A percentile compares a stretch with the other conserved stretches of the same genome.
These are phyloP conservation scores for Spodoptera exigua DNA, from an alignment of 2,888 invertebrate genomes.

Conservation along the genomic window DNA sequence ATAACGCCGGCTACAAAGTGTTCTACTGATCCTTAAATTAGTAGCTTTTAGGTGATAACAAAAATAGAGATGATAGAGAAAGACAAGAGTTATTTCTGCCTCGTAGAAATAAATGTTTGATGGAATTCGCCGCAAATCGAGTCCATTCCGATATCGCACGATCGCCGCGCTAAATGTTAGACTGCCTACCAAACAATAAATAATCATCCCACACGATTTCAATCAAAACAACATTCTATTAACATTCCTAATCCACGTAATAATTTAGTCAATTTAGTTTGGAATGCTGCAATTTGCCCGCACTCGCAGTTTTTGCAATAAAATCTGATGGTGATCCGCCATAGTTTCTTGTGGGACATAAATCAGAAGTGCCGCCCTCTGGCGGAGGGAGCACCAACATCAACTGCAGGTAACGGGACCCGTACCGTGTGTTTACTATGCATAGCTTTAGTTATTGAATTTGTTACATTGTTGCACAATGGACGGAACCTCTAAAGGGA, in stretches of 20 bases:
- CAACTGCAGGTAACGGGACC: slow-evolving; percentile 44
- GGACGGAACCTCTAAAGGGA: no score
- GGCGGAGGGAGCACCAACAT: slow-evolving; percentile 20
- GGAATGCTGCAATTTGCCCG: slow-evolving; percentile 28
- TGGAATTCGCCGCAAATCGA: not conserved
- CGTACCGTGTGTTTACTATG: slow-evolving; percentile 14
- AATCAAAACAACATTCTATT: slow-evolving; percentile 46
- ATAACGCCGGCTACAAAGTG: slow-evolving; percentile 11
- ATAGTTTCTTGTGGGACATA: slow-evolving; percentile 37
- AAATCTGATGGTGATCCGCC: slow-evolving; percentile 32
- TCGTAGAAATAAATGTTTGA: no score
- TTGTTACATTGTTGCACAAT: slow-evolving; percentile 2
- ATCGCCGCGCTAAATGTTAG: slow-evolving; percentile 1
- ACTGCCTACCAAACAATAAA: slow-evolving; percentile 34
- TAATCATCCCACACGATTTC: slow-evolving; percentile 33
- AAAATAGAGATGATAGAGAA: no score
- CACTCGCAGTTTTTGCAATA: slow-evolving; percentile 26
- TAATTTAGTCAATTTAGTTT: slow-evolving; percentile 34
- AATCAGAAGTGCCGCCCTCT: slow-evolving; percentile 45
- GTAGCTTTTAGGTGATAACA: not conserved
- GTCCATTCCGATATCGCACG: not conserved
- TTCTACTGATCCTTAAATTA: slow-evolving; percentile 23
- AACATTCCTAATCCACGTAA: slow-evolving; percentile 38
- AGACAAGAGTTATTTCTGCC: no score
- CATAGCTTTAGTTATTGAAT: slow-evolving; percentile 10